Conservation (phyloP, 1,140 invertebrate genomes). For the Drosophila persimilis region DNA sequence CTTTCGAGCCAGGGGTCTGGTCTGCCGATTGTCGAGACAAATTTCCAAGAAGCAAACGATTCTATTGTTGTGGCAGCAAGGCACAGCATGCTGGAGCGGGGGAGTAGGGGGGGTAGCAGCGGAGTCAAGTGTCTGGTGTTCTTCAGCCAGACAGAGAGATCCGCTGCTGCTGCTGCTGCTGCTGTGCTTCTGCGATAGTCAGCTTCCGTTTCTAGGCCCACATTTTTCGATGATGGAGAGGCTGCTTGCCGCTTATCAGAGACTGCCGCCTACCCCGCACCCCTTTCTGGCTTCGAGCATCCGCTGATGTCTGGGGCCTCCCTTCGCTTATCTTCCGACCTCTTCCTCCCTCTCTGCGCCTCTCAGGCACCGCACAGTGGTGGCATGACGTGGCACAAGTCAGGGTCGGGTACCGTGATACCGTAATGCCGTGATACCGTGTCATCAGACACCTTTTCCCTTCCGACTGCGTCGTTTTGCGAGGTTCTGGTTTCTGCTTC, state of each 20-base stretch:
- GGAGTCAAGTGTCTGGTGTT: constrained; percentile 37
- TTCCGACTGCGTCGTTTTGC: constrained; percentile 12
- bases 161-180: background rate
- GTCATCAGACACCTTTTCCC: constrained; percentile 34
- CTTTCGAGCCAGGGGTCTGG: constrained; percentile 1
- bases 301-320: constrained; percentile 32
- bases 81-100: background rate
- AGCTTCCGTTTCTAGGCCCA: constrained; percentile 43
- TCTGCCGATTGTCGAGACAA: constrained; percentile 70
- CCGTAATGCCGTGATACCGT: background rate
- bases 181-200: constrained; percentile 24
- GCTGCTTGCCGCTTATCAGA: constrained; percentile 28
- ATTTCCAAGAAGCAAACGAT: constrained; percentile 62
- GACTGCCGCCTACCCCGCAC: background rate
- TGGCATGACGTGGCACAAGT: constrained; percentile 47
- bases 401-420: constrained; percentile 21
- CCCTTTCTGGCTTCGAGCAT: constrained; percentile 33
- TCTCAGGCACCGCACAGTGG: constrained; percentile 21
- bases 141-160: constrained; percentile 7
- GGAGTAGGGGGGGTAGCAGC: background rate
- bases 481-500: background rate
- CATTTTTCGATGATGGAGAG: constrained; percentile 15
- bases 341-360: background rate
- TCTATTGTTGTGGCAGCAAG: constrained; percentile 22
- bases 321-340: background rate